Conservation (phyloP, 2,113 vertebrate genomes). For the Toxotes jaculatrix region DNA sequence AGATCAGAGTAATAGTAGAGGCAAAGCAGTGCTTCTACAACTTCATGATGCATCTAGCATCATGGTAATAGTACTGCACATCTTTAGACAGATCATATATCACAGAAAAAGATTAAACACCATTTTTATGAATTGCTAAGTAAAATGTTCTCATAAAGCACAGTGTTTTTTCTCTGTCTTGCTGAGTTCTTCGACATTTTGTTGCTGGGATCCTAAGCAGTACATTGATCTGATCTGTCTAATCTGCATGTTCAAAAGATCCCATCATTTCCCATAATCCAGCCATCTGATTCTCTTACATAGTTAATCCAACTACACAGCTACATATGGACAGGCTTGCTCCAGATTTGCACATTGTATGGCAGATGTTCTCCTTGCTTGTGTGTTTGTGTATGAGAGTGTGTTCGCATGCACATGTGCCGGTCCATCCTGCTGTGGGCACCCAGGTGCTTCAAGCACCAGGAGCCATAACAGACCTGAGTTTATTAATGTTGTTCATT, state of each 20-base stretch:
- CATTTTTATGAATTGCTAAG: not conserved
- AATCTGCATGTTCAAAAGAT: constrained; percentile 41
- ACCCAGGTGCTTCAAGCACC: constrained; percentile 68
- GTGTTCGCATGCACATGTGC: constrained; percentile 8
- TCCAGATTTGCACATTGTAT: constrained; percentile 57
- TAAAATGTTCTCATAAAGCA: not conserved
- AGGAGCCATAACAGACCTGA: constrained; percentile 57
- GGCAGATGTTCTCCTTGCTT: constrained; percentile 62
- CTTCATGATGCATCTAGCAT: not conserved
- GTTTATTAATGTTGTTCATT: constrained; percentile 82
- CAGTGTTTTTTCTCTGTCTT: not conserved
- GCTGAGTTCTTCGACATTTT: constrained; percentile 8
- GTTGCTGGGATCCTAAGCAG: constrained; percentile 17
- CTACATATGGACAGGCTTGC: constrained; percentile 59
- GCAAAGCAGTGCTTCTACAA: not conserved
- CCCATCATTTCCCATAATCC: constrained; percentile 53
- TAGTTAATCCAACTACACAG: constrained; percentile 59
- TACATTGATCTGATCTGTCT: constrained; percentile 38
- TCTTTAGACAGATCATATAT: not conserved
- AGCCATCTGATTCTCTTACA: constrained; percentile 50
- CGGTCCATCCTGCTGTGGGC: constrained; percentile 22
- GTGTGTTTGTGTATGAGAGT: constrained; percentile 20
- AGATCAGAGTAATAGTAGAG: constrained; percentile 12
- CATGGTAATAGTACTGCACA: not conserved
- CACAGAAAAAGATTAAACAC: not conserved